A percentile compares a stretch with the other conserved stretches of the same genome.
Conservation (phyloP, 2,113 vertebrate genomes). For the Phylloscopus whistleri region DNA sequence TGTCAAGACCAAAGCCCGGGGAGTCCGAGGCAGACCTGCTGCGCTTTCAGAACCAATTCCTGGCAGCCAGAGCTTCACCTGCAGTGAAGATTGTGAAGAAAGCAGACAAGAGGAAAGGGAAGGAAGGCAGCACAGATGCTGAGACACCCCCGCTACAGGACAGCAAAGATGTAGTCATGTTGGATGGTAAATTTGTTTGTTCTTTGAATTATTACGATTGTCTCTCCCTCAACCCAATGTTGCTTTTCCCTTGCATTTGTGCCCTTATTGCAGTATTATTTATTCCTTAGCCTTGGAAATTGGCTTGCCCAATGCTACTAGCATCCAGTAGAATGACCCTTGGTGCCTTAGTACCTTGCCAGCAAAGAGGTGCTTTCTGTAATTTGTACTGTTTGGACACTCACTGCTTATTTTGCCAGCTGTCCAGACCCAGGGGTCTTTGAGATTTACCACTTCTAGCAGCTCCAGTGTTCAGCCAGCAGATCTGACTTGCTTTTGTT, state of each 20-base stretch:
- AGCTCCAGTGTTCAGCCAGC: background rate
- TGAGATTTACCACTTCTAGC: background rate
- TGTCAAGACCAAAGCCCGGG: slow-evolving; percentile 87
- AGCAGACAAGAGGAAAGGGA: slow-evolving; percentile 83
- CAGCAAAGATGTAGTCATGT: slow-evolving; percentile 83
- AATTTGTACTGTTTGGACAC: background rate
- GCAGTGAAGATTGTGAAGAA: slow-evolving; percentile 83
- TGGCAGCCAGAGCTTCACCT: slow-evolving; percentile 77
- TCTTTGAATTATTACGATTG: background rate
- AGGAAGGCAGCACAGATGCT: background rate
- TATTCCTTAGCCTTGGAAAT: background rate
- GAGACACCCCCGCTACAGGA: background rate
- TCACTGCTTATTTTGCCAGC: background rate
- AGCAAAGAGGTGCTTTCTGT: background rate
- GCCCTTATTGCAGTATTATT: background rate
- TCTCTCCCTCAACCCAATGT: background rate
- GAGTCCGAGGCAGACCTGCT: slow-evolving; percentile 91
- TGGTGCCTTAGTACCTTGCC: background rate
- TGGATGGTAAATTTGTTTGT: slow-evolving; percentile 76
- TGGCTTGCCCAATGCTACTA: background rate
- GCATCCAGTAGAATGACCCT: background rate
- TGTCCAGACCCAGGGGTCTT: background rate
- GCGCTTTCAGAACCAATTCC: slow-evolving; percentile 85
- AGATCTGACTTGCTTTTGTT: background rate
- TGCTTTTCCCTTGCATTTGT: background rate